Evolutionary conservation across 1,140 invertebrate species (phyloP).

Genomic region (Listronotus bonariensis): DNA sequence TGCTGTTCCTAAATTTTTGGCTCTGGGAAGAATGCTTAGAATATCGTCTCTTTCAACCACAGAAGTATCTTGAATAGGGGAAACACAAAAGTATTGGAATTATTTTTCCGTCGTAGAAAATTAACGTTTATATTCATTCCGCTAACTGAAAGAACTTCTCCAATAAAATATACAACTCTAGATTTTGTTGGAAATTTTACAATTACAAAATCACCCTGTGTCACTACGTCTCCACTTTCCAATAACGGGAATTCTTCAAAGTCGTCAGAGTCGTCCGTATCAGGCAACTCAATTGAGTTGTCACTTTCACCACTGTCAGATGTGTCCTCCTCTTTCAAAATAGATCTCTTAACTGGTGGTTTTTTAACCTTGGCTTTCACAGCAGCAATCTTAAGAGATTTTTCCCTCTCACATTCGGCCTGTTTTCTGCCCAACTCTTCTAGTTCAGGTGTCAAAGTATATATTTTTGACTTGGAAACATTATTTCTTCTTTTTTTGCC

Average conservation of each 20-base stretch:
- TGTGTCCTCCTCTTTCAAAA: neutral
- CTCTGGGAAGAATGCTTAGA: no score
- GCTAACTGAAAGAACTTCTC: neutral
- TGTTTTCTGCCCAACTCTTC: neutral
- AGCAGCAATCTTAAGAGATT: neutral
- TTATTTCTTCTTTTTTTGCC: no score
- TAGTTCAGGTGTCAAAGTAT: no score
- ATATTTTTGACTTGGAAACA: no score
- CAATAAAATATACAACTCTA: neutral
- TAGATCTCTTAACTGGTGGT: constrained; percentile 2
- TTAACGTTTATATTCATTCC: no score
- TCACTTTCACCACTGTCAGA: constrained; percentile 1
- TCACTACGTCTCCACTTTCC: constrained; percentile 1
- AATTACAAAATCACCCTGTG: neutral
- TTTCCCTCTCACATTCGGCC: neutral
- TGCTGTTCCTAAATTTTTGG: no score
- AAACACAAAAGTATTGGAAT: no score
- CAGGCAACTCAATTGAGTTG: constrained; percentile 1
- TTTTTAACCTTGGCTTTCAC: neutral
- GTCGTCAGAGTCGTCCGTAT: neutral
- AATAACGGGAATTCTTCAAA: neutral
- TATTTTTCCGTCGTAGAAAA: no score
- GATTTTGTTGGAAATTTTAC: neutral
- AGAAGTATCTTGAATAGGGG: no score
- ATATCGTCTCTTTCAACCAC: no score